Conservation (phyloP, 2,113 vertebrate species). For the Pterophyllum scalare region DNA sequence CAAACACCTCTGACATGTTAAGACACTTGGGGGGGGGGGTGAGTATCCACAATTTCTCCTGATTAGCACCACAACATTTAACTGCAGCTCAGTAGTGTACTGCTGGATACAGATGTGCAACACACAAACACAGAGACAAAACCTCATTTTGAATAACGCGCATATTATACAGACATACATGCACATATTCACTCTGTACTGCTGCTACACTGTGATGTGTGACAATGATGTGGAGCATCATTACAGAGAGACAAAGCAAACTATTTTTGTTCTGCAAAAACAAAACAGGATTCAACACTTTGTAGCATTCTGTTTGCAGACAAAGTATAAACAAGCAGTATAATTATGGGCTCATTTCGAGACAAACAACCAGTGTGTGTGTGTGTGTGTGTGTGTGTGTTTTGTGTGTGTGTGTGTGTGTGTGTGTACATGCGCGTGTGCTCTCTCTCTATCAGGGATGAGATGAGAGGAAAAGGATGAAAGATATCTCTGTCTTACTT, state of each 20-base stretch:
- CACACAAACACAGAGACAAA: not conserved
- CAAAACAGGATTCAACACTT: slow-evolving; percentile 72
- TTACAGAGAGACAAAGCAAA: slow-evolving; percentile 72
- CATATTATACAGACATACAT: not conserved
- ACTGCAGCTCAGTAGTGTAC: not conserved
- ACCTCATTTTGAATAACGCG: slow-evolving; percentile 18
- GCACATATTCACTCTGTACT: not conserved
- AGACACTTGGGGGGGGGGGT: slow-evolving; percentile 12
- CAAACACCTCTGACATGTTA: slow-evolving; percentile 53
- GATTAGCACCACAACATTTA: slow-evolving; percentile 46
- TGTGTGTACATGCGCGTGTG: not conserved
- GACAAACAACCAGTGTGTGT: slow-evolving; percentile 58
- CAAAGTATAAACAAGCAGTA: slow-evolving; percentile 73
- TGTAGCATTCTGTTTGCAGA: slow-evolving; percentile 65
- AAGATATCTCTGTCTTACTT: slow-evolving; percentile 69
- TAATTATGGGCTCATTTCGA: slow-evolving; percentile 70
- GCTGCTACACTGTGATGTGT: slow-evolving; percentile 26
- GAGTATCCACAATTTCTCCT: slow-evolving; percentile 28
- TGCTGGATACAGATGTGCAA: not conserved
- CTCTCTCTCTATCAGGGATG: slow-evolving; percentile 47
- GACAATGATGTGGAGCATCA: slow-evolving; percentile 64
- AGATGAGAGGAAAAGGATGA: slow-evolving; percentile 71
- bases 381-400: not conserved
- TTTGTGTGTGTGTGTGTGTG: not conserved
- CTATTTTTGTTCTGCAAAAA: slow-evolving; percentile 73